Evolutionary conservation across 1,140 invertebrate species (phyloP), one percentile per base, ranked within the genome.

Genomic region (Pseudachorutes palmiensis): DNA sequence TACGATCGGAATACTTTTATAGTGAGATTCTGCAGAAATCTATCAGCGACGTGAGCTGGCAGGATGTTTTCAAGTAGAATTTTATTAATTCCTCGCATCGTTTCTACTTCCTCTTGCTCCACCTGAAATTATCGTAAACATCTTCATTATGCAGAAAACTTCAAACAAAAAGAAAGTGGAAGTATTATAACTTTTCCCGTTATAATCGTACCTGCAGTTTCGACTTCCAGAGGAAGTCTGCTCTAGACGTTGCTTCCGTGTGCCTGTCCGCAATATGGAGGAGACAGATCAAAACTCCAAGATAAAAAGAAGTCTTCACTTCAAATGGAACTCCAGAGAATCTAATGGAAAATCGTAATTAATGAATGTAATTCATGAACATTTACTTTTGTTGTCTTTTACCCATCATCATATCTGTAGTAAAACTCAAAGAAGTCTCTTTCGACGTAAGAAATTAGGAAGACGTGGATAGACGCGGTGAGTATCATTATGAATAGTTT

Each of bases 51-150:
- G 77, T 97, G 94, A 67, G 90, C 90, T 2, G 96, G 96, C 30
- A 99, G 80, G 75, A 99, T 98, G 73, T 99, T 99, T 80, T 97
- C 93, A 55, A 99, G 78, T 1, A 98, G 83, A 76, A 91, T 76
- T 82, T 94, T 95, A 77, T 97, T 97, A 55, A 96, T 94, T 55
- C 92, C 91, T 72, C 92, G 80, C 90, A 94, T 94, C 0, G 90
- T 94, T 79, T 96, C 92, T 1, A 95, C 90, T 76, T 96, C 91
- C 73, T 94, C 91, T 77, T 95, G 92, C 76, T 97, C 93, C 0
- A 92, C 87, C 76, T 88, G 88, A 45, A 45, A 45, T 12, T 45
- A 45, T 45, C n/a, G n/a, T n/a, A n/a, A n/a, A n/a, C n/a, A n/a
- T n/a, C n/a, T n/a, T n/a, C n/a, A n/a, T n/a, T n/a, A n/a, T n/a